phyloP scores from a whole-genome alignment of 2,888 invertebrate genomes.

The Reticulitermes lucifugus region DNA sequence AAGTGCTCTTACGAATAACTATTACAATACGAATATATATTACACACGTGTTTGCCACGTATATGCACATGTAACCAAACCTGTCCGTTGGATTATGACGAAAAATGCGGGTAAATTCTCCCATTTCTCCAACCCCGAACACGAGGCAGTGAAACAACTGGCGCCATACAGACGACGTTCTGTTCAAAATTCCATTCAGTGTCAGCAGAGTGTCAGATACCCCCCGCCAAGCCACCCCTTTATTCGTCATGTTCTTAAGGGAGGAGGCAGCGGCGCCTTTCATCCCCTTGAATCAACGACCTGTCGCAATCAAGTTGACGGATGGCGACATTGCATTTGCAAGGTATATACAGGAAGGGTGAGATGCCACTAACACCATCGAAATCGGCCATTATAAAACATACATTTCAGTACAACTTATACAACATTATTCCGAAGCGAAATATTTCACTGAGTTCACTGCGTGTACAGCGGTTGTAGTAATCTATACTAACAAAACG shows the following conservation, averaged over 20 bases:
- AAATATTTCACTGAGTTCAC: too few relatives aligned
- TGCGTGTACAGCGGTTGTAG: too few relatives aligned
- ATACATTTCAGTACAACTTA: too few relatives aligned
- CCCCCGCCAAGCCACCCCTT: neutral
- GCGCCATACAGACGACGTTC: slow-evolving; percentile 1
- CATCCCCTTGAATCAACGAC: neutral
- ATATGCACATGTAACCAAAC: neutral
- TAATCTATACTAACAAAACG: too few relatives aligned
- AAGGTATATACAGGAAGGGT: neutral
- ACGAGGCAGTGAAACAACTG: neutral
- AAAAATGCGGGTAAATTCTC: neutral
- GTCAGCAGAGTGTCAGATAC: neutral
- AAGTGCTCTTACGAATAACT: too few relatives aligned
- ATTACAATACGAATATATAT: too few relatives aligned
- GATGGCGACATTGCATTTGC: slow-evolving; percentile 13
- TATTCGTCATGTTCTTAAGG: slow-evolving; percentile 16
- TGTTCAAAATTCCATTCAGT: slow-evolving; percentile 6
- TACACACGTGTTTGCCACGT: neutral
- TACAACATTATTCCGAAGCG: too few relatives aligned
- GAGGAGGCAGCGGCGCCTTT: neutral
- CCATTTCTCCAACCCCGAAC: neutral
- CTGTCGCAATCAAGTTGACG: slow-evolving; percentile 10
- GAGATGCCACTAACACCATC: too few relatives aligned
- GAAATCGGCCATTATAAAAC: too few relatives aligned
- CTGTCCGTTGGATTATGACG: neutral